phyloP scores from a whole-genome alignment of 2,113 vertebrate genomes.

The Gnathonemus echidnorhynchus region DNA sequence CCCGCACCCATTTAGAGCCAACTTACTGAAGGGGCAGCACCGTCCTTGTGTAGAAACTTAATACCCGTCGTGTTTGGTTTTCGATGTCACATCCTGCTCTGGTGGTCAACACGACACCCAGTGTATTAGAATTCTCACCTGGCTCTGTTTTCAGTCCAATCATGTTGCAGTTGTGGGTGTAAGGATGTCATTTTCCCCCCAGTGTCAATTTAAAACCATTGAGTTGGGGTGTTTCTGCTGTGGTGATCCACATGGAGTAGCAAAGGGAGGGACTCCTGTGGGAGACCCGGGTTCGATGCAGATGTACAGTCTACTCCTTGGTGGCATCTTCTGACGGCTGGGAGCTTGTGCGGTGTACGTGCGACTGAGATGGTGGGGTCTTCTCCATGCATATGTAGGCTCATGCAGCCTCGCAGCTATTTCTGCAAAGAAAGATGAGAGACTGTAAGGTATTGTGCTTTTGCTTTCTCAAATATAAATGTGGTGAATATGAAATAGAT shows the following conservation, averaged over 20 bases:
- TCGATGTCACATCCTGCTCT: neutral
- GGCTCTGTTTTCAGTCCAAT: neutral
- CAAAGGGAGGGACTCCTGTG: neutral
- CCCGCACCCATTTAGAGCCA: conserved; percentile 29
- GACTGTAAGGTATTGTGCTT: neutral
- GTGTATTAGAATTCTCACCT: neutral
- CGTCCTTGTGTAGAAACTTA: neutral
- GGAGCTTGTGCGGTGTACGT: neutral
- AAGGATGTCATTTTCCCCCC: neutral
- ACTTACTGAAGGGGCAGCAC: neutral
- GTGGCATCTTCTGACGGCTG: neutral
- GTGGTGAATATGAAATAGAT: neutral
- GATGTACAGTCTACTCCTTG: neutral
- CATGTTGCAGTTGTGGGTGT: neutral
- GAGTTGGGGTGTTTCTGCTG: neutral
- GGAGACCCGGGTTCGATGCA: neutral
- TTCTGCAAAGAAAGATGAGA: neutral
- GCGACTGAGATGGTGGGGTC: neutral
- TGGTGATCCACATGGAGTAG: neutral
- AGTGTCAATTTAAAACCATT: neutral
- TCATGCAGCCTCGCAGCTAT: neutral
- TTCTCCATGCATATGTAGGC: neutral
- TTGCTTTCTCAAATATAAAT: neutral
- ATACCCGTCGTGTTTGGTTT: neutral
- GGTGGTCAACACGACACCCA: neutral